phyloP scores from a whole-genome alignment of 2,113 vertebrate species.

The Naja naja region DNA sequence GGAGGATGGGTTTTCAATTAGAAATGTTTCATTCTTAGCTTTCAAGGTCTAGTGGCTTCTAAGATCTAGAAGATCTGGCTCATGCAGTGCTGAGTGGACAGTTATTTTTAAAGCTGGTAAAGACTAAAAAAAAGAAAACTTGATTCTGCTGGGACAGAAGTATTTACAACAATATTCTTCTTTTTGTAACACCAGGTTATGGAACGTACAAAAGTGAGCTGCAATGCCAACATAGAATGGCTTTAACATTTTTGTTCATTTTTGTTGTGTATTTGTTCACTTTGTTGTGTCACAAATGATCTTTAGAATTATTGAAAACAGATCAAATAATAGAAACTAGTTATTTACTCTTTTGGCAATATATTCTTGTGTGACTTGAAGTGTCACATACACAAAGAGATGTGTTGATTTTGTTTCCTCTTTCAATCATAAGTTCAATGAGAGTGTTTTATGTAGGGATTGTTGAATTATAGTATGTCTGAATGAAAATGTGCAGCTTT shows the following conservation, averaged over 20 bases:
- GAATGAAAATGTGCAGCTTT: background rate
- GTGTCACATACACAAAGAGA: background rate
- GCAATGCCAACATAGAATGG: background rate
- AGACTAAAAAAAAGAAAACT: background rate
- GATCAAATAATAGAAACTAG: background rate
- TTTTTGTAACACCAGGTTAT: background rate
- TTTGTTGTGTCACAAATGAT: no score
- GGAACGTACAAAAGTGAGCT: background rate
- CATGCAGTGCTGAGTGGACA: background rate
- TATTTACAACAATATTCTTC: background rate
- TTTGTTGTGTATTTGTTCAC: background rate
- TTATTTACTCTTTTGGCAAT: background rate
- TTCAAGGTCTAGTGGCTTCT: background rate
- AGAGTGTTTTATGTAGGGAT: background rate
- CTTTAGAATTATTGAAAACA: background rate
- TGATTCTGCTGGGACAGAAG: background rate
- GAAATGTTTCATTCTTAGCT: background rate
- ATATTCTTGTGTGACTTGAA: background rate
- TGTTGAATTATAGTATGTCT: background rate
- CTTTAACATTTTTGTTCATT: background rate
- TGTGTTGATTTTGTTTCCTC: background rate
- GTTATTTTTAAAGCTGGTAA: background rate
- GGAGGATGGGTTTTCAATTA: background rate
- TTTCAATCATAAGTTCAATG: background rate
- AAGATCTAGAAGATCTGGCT: background rate